Evolutionary conservation across 2,888 invertebrate species (phyloP), one percentile per base, ranked within the genome.

Genomic region (Harpalus rubripes): DNA sequence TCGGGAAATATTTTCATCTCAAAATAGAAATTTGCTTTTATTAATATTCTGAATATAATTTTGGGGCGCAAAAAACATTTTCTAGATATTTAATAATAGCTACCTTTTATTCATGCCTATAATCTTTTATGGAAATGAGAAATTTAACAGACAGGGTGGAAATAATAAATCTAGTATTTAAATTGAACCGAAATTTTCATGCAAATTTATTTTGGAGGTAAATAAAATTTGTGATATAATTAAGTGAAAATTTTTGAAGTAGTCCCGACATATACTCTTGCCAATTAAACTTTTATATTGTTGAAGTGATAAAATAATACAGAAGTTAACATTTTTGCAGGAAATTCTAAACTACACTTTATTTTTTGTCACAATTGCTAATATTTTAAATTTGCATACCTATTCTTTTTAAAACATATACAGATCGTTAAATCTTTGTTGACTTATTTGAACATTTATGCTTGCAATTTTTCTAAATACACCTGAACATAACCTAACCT

Each of bases 101-200:
- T 68, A 68, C 68, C 68, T 39, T 68, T 68, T 68, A 68, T 68
- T 68, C 68, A 68, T 68, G 39, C 68, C 68, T 68, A 68, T 68
- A 68, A 68, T 68, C 68, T 68, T 68, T 68, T 68, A 68, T 68
- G 68, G 39, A 68, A 68, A 68, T 68, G 68, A 68, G 68, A 68
- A 68, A 32, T 68, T 68, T 68, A 68, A 39, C 68, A 15, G 68
- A 32, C 68, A 68, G 68, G 39, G 39, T 68, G 68, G 68, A 68
- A 68, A 68, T 68, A 68, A 68, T 68, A 68, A 68, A 68, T 68
- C 68, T 68, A 68, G 68, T 68, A 68, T 68, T 68, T 68, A 68
- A 68, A 68, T 68, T 68, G 68, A 68, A 68, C 68, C 68, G 68
- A 68, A 68, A 68, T 68, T 39, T 68, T 32, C 26, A 68, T 68